Conservation (phyloP, 2,888 invertebrate genomes). For the Augochlorella aurata region DNA sequence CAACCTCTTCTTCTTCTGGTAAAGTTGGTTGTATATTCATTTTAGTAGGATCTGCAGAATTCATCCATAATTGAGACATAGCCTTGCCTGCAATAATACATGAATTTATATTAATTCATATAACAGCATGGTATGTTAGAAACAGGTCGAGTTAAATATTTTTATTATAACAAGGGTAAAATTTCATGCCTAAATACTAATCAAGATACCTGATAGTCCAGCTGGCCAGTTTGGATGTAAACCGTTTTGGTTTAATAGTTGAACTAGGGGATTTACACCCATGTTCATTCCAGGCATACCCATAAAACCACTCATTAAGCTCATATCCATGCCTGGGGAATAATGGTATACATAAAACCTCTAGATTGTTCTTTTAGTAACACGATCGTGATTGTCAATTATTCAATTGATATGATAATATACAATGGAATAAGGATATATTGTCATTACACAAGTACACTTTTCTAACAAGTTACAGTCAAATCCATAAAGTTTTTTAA, state of each 20-base stretch:
- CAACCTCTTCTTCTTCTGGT: constrained; percentile 90
- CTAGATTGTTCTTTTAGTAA: not conserved
- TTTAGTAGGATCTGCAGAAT: constrained; percentile 81
- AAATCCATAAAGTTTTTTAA: not conserved
- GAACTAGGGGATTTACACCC: constrained; percentile 81
- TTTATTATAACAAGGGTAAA: not conserved
- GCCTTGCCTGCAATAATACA: constrained; percentile 82
- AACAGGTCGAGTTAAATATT: not conserved
- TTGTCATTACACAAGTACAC: constrained; percentile 9
- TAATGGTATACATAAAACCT: constrained; percentile 36
- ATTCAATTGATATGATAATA: constrained; percentile 6
- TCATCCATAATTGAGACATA: constrained; percentile 85
- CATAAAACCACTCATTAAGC: constrained; percentile 80
- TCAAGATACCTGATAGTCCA: constrained; percentile 75
- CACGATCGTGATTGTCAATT: not conserved
- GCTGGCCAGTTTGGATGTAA: constrained; percentile 79
- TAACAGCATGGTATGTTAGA: not conserved
- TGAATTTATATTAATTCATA: not conserved
- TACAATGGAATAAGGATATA: not conserved
- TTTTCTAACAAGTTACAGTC: not conserved
- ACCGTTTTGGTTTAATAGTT: constrained; percentile 80
- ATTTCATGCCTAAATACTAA: not conserved
- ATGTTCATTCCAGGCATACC: constrained; percentile 80
- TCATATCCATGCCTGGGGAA: constrained; percentile 79
- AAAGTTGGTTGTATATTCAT: constrained; percentile 79